Percentiles rank a stretch among this genome's conserved stretches.
Evolutionary conservation across 1,140 invertebrate species (phyloP).

Genomic region (Anoplolepis gracilipes): DNA sequence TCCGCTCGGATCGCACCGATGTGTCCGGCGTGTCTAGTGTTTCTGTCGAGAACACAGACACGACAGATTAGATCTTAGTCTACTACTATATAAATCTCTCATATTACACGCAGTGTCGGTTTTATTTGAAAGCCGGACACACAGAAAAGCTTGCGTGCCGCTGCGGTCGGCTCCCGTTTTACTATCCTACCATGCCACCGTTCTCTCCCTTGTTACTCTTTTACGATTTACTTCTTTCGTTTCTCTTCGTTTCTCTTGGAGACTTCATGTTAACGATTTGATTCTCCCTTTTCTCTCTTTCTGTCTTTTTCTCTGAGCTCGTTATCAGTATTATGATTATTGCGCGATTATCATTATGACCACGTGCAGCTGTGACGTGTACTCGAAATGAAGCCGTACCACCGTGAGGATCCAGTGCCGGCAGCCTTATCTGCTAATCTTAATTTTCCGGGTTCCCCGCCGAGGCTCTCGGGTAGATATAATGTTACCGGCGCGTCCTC

Average conservation of each 20-base stretch:
- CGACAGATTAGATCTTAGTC: constrained; percentile 83
- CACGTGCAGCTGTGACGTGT: constrained; percentile 53
- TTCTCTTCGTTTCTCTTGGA: not conserved
- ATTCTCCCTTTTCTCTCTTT: not conserved
- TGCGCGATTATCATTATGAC: constrained; percentile 76
- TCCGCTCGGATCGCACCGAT: constrained; percentile 62
- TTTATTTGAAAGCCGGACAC: constrained; percentile 70
- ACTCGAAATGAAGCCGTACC: constrained; percentile 77
- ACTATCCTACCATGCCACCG: constrained; percentile 58
- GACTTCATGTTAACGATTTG: constrained; percentile 4
- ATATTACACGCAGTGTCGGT: constrained; percentile 81
- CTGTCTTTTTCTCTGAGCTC: not conserved
- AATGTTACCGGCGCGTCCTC: constrained; percentile 75
- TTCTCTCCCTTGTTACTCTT: constrained; percentile 30
- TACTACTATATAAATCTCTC: constrained; percentile 83
- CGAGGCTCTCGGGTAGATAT: constrained; percentile 69
- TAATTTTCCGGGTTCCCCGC: constrained; percentile 78
- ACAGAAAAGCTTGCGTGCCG: constrained; percentile 74
- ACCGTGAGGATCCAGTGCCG: constrained; percentile 55
- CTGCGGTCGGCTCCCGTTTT: constrained; percentile 79
- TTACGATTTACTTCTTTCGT: constrained; percentile 8
- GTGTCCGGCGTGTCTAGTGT: constrained; percentile 81
- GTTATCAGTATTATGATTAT: constrained; percentile 75
- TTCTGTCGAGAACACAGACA: constrained; percentile 82
- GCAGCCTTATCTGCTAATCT: constrained; percentile 78